phyloP scores from a whole-genome alignment of 2,113 vertebrate genomes.

The Tringa solitaria region DNA sequence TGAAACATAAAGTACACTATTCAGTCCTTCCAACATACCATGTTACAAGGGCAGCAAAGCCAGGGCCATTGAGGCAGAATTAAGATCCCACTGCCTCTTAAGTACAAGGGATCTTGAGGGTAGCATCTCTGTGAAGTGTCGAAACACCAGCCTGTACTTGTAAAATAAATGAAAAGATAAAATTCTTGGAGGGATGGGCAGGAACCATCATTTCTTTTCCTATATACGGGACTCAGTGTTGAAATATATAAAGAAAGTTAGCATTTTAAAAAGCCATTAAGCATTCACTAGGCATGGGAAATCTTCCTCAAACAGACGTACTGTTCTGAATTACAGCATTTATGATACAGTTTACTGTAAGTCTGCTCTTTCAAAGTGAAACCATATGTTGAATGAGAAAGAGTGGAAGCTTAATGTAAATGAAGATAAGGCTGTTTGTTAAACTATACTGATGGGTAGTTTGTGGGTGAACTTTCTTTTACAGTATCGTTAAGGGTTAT shows the following conservation, averaged over 20 bases:
- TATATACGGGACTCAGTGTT: neutral
- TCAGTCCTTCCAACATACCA: neutral
- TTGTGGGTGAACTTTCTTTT: conserved; percentile 14
- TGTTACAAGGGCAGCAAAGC: neutral
- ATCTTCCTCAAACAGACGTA: neutral
- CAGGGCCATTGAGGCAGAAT: neutral
- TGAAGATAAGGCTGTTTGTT: conserved; percentile 40
- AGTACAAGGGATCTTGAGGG: neutral
- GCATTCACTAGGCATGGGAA: neutral
- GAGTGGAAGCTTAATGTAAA: conserved; percentile 13
- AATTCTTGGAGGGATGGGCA: neutral
- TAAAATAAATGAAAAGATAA: neutral
- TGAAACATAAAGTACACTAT: neutral
- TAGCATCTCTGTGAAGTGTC: neutral
- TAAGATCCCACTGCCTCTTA: neutral
- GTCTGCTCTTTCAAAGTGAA: conserved; percentile 36
- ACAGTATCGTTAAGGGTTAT: neutral
- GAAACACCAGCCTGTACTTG: neutral
- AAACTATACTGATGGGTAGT: neutral
- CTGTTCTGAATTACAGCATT: conserved; percentile 11
- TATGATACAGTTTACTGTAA: conserved; percentile 42
- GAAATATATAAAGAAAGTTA: neutral
- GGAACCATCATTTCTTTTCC: neutral
- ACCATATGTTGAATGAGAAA: conserved; percentile 43
- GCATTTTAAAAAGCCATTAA: neutral